These are phyloP conservation scores for Pterobdella sp. DNA, from an alignment of 2,888 invertebrate species.

Conservation along the genomic window DNA sequence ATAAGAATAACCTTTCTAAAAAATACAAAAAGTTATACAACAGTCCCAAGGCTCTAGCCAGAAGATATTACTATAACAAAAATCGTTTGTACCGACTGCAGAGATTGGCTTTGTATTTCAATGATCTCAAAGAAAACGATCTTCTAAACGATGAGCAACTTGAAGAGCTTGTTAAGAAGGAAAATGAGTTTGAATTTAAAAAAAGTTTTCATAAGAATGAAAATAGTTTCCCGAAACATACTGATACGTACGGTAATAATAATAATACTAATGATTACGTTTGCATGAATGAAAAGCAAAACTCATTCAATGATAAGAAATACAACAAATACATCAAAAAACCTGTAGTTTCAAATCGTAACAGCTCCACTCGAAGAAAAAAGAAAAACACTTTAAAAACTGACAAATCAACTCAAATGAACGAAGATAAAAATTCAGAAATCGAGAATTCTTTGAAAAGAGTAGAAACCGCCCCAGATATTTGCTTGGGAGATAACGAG, in stretches of 20 bases:
- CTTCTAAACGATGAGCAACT: constrained; percentile 30
- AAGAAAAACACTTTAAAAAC: not conserved
- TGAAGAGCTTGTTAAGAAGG: not conserved
- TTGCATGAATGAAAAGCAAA: not conserved
- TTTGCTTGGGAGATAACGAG: not conserved
- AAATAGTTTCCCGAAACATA: not conserved
- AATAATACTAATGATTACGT: too few relatives aligned
- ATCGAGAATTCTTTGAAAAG: constrained; percentile 1
- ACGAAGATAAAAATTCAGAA: not conserved
- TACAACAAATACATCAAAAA: constrained; percentile 5
- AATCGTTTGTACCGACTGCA: not conserved
- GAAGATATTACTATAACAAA: too few relatives aligned
- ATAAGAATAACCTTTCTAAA: too few relatives aligned
- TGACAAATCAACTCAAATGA: not conserved
- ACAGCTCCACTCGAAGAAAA: not conserved
- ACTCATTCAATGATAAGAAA: constrained; percentile 10
- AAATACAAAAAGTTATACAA: too few relatives aligned
- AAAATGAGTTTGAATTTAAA: not conserved
- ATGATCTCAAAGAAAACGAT: constrained; percentile 30
- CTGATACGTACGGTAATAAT: not conserved
- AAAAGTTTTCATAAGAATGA: not conserved
- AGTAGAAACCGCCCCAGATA: constrained; percentile 12
- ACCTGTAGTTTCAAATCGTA: not conserved
- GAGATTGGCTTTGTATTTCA: not conserved
- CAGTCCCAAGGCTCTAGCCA: too few relatives aligned